These are phyloP conservation scores for Amblyopsis rosae DNA, from an alignment of 2,113 vertebrate species.

Conservation along the genomic window DNA sequence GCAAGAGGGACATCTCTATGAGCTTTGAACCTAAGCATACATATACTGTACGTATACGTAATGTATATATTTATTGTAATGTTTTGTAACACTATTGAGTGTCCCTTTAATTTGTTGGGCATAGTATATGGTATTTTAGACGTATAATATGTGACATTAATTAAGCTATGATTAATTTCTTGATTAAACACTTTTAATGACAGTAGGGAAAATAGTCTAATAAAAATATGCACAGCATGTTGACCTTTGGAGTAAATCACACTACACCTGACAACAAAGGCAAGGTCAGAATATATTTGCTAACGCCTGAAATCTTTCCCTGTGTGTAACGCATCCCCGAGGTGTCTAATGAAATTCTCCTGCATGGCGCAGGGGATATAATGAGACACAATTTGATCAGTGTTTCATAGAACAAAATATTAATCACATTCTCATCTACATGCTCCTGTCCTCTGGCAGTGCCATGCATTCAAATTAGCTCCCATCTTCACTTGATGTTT, in stretches of 20 bases:
- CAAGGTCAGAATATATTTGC: conserved; percentile 54
- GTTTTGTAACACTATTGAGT: no score
- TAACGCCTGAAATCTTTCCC: conserved; percentile 34
- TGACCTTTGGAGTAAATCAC: conserved; percentile 48
- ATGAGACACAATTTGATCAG: conserved; percentile 55
- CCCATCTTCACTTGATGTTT: conserved; percentile 1
- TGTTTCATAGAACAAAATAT: conserved; percentile 49
- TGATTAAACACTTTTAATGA: no score
- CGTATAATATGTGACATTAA: no score
- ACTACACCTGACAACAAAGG: conserved; percentile 20
- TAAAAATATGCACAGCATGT: no score
- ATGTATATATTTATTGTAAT: not conserved
- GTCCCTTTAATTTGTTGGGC: no score
- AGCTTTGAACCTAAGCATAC: no score
- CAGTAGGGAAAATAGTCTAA: no score
- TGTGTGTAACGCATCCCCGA: conserved; percentile 11
- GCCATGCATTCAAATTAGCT: conserved; percentile 35
- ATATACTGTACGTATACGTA: no score
- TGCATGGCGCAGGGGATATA: conserved; percentile 26
- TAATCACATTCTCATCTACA: conserved; percentile 48
- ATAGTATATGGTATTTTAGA: no score
- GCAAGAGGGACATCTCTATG: no score
- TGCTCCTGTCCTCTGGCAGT: conserved; percentile 3
- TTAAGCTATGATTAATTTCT: no score
- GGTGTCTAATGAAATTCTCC: conserved; percentile 52